Base-by-base conservation (phyloP, 2,113 vertebrate genomes). In the Coregonus clupeaformis region DNA sequence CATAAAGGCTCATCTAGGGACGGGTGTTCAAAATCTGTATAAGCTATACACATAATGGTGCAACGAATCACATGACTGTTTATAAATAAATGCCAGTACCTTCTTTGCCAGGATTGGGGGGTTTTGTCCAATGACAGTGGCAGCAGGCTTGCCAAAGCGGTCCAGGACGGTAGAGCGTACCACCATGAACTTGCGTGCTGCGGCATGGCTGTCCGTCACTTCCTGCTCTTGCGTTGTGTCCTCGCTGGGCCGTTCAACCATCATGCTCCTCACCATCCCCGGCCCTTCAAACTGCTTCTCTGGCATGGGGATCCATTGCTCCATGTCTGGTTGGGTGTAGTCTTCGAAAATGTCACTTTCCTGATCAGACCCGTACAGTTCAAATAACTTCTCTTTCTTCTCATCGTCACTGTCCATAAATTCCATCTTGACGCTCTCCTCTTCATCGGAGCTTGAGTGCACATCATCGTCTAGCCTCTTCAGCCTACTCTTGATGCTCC, bases 241-340 rank as follows among this genome's bases (percentile, higher is more conserved):
- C 3, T 3, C 6, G 29, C 20, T 47, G 14, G 59, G 63, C n/a
- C 67, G 3, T 29, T 49, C 69, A 5, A 81, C 88, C 2, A 69
- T 68, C 1, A 6, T 9, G 3, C 77, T 80, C 11, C 3, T 82
- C 24, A 75, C 13, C 0, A 14, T 47, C n/a, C 11, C 13, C 0
- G 7, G 13, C 14, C 18, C 20, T 13, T 27, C 47, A 4, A 95
- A 63, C 96, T 96, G 98, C 27, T 93, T 59, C 64, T 93, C 82
- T 0, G 97, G 81, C 47, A 86, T 84, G 0, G 94, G 92, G 18
- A 94, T 27, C 0, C 0, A 0, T 2, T 75, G 74, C 7, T 82
- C 69, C 2, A 22, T 14, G 5, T 59, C 42, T 29, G 52, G 25
- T n/a, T n/a, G 66, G 36, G 63, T 27, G 9, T 69, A 47, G 4